phyloP scores from a whole-genome alignment of 2,888 invertebrate species.

The Torymus tubicola region DNA sequence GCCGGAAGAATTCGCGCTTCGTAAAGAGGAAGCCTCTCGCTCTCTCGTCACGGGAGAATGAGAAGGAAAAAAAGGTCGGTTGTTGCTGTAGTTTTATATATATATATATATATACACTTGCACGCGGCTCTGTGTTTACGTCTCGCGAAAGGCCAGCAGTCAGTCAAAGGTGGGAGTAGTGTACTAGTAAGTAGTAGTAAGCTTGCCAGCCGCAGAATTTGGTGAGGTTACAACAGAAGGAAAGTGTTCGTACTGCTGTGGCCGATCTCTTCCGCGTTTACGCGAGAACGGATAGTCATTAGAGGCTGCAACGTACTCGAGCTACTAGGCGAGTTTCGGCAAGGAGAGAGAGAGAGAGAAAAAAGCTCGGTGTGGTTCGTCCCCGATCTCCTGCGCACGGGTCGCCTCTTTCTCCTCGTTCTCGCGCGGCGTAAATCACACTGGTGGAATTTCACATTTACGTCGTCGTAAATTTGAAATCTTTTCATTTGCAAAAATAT shows the following conservation, averaged over 20 bases:
- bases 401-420: too few species aligned
- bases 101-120: too few species aligned
- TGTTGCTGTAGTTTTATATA: background rate
- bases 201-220: background rate
- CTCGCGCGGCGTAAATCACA: slow-evolving; percentile 25
- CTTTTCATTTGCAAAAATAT: slow-evolving; percentile 45
- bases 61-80: background rate
- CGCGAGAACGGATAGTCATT: too few species aligned
- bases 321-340: too few species aligned
- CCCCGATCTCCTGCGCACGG: slow-evolving; percentile 1
- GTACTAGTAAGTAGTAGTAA: too few species aligned
- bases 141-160: too few species aligned
- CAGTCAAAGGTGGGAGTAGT: too few species aligned
- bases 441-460: slow-evolving; percentile 17
- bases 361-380: background rate
- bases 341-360: background rate
- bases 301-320: too few species aligned
- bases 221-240: slow-evolving; percentile 11
- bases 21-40: background rate
- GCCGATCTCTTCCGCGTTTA: too few species aligned
- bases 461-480: slow-evolving; percentile 37
- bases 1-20: slow-evolving; percentile 22
- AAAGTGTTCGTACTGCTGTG: background rate
- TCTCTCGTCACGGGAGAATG: background rate
- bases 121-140: background rate